Evolutionary conservation across 2,113 vertebrate genomes (phyloP).

Genomic region (Micronisus gabar): DNA sequence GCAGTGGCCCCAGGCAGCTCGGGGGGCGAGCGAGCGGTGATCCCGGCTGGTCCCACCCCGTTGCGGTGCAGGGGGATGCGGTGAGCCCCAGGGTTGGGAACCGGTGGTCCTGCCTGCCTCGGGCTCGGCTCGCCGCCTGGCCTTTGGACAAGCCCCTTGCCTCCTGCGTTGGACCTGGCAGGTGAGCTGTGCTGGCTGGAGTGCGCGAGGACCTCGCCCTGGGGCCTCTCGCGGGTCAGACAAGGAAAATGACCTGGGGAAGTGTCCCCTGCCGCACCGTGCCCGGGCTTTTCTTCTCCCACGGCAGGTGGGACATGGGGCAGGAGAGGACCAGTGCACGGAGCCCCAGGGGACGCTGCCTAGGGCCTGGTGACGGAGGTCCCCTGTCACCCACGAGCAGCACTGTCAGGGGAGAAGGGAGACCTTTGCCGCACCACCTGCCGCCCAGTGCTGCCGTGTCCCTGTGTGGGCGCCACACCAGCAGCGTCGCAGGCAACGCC

Average conservation of each 20-base stretch:
- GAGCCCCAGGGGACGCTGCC: background rate
- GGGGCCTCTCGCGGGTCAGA: background rate
- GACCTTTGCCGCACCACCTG: background rate
- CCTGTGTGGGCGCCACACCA: fast-evolving
- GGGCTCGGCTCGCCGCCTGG: background rate
- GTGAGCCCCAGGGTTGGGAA: background rate
- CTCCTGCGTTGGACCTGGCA: background rate
- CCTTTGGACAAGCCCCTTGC: background rate
- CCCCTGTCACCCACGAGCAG: background rate
- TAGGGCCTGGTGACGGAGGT: background rate
- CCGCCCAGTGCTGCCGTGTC: background rate
- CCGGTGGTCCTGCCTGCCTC: background rate
- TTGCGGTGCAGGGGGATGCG: background rate
- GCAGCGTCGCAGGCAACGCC: background rate
- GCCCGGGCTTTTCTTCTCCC: background rate
- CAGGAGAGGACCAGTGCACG: background rate
- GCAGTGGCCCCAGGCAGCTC: background rate
- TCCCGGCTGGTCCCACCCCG: background rate
- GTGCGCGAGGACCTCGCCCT: fast-evolving
- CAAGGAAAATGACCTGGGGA: background rate
- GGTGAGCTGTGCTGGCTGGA: background rate
- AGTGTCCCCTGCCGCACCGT: background rate
- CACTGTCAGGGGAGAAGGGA: background rate
- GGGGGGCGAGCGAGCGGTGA: background rate
- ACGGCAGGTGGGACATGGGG: background rate